These are phyloP conservation scores for Drosophila triauraria DNA, from an alignment of 1,140 invertebrate genomes.

Conservation along the genomic window DNA sequence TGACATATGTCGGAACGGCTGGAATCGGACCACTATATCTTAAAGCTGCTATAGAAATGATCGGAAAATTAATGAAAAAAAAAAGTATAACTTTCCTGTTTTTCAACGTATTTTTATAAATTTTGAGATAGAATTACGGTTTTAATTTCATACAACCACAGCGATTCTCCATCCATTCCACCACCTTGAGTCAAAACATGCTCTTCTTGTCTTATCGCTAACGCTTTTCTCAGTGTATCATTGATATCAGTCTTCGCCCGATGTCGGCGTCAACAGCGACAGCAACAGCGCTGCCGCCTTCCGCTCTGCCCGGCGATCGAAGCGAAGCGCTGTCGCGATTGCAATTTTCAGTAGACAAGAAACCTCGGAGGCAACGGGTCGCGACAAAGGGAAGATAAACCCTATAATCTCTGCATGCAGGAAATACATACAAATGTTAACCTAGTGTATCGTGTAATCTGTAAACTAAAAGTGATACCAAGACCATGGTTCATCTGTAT, in stretches of 20 bases:
- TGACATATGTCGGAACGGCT: no score
- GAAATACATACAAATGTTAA: constrained; percentile 1
- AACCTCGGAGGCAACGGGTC: constrained; percentile 65
- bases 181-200: neutral
- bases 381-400: constrained; percentile 41
- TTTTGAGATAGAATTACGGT: no score
- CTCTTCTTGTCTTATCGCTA: neutral
- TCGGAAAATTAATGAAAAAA: no score
- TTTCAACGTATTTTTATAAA: no score
- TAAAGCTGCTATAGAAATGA: no score
- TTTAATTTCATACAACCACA: neutral
- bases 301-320: constrained; percentile 34
- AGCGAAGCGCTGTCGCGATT: constrained; percentile 24
- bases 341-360: constrained; percentile 62
- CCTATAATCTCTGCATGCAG: neutral
- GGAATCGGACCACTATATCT: no score
- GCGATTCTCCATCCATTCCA: no score
- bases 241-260: constrained; percentile 22
- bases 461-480: constrained; percentile 21
- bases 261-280: constrained; percentile 18
- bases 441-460: constrained; percentile 9
- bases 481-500: constrained; percentile 70
- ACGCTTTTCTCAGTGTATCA: constrained; percentile 7
- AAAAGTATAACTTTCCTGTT: no score
- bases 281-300: constrained; percentile 28